Evolutionary conservation across 30 jellyfish, hydroid and myxozoan species (phyloP).

Genomic region (Aurelia aurita complex sp. Pacific): DNA sequence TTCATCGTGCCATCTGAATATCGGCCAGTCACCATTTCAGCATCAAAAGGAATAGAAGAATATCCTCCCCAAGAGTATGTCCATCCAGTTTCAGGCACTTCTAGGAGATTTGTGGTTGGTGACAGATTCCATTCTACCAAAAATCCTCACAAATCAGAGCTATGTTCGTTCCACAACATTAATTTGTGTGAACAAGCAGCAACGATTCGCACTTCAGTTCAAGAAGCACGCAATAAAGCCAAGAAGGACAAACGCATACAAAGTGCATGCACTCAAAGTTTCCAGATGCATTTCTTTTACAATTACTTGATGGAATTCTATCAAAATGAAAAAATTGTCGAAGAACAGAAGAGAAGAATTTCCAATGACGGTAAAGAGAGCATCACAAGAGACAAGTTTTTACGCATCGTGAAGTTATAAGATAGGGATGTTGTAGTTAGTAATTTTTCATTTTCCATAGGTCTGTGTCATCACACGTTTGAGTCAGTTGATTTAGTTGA

Average conservation of each 20-base stretch:
- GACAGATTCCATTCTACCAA: conserved; percentile 22
- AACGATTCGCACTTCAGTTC: conserved; percentile 2
- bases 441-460: no score
- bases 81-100: conserved; percentile 3
- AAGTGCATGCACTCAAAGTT: conserved; percentile 9
- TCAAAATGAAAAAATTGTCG: conserved; percentile 11
- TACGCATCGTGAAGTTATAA: conserved; percentile 6
- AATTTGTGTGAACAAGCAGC: conserved; percentile 17
- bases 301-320: conserved; percentile 4
- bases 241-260: conserved; percentile 7
- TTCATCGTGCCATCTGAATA: conserved; percentile 3
- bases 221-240: conserved; percentile 19
- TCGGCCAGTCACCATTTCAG: conserved; percentile 7
- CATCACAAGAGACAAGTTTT: neutral
- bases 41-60: neutral
- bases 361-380: conserved; percentile 2
- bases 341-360: conserved; percentile 6
- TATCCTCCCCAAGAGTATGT: neutral
- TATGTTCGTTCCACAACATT: conserved; percentile 27
- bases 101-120: conserved; percentile 26
- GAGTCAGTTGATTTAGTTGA: no score
- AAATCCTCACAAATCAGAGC: conserved; percentile 20
- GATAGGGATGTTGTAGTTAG: neutral
- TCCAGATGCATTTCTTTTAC: conserved; percentile 2
- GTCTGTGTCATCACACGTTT: no score